A percentile compares a stretch with the other conserved stretches of the same genome.
These are phyloP conservation scores for Callinectes sapidus DNA, from an alignment of 2,888 invertebrate species.

Conservation along the genomic window DNA sequence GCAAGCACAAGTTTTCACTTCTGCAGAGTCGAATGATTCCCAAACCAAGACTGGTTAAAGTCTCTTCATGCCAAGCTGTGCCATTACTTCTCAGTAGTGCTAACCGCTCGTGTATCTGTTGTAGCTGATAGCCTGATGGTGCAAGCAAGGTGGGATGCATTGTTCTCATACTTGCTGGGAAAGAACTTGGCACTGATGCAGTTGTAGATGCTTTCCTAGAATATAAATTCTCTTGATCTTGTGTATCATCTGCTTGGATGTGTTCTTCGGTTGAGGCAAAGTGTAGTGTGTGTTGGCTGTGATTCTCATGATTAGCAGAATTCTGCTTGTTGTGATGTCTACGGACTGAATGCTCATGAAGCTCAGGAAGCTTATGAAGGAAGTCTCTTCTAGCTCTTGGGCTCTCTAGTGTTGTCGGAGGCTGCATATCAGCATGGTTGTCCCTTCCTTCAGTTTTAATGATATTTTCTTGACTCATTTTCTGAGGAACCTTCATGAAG, in stretches of 20 bases:
- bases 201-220: slow-evolving; percentile 32
- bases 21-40: slow-evolving; percentile 60
- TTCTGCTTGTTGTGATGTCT: slow-evolving; percentile 61
- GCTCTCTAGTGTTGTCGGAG: slow-evolving; percentile 50
- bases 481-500: slow-evolving; percentile 10
- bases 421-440: background rate
- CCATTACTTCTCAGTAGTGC: slow-evolving; percentile 52
- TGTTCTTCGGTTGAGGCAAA: slow-evolving; percentile 21
- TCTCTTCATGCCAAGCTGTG: slow-evolving; percentile 56
- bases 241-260: background rate
- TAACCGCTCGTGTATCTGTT: slow-evolving; percentile 60
- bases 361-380: slow-evolving; percentile 23
- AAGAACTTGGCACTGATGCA: slow-evolving; percentile 18
- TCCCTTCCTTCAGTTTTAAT: slow-evolving; percentile 11
- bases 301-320: slow-evolving; percentile 58
- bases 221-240: slow-evolving; percentile 29
- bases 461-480: background rate
- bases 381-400: slow-evolving; percentile 48
- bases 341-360: slow-evolving; percentile 61
- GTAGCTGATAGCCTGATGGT: slow-evolving; percentile 60
- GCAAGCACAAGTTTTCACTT: slow-evolving; percentile 47
- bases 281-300: slow-evolving; percentile 20
- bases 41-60: slow-evolving; percentile 54
- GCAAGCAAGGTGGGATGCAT: slow-evolving; percentile 53
- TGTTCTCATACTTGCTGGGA: slow-evolving; percentile 45